phyloP scores from a whole-genome alignment of 2,888 invertebrate genomes.

The Pilophorus perplexus region DNA sequence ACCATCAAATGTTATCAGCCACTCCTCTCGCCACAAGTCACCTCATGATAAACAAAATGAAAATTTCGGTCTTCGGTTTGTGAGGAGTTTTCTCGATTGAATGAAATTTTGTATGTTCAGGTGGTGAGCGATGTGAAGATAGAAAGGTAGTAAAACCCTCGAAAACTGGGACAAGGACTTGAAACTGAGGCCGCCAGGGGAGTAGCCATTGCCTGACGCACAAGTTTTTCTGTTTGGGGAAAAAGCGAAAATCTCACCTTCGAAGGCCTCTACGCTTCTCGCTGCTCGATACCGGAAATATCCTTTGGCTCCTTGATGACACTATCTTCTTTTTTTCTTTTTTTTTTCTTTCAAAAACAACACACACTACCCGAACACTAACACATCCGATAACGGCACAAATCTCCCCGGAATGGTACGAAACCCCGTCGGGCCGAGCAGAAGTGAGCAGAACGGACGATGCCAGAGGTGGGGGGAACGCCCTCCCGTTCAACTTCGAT shows the following conservation, averaged over 20 bases:
- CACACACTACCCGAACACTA: slow-evolving; percentile 22
- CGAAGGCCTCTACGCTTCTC: slow-evolving; percentile 18
- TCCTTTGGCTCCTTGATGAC: too few species aligned
- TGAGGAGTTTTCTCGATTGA: not conserved
- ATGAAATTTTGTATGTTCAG: not conserved
- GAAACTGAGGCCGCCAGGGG: slow-evolving; percentile 28
- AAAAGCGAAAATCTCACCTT: slow-evolving; percentile 2
- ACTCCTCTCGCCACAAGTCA: slow-evolving; percentile 27
- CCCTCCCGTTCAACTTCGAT: not conserved
- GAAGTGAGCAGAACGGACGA: not conserved
- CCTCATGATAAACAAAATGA: slow-evolving; percentile 33
- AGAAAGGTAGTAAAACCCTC: not conserved
- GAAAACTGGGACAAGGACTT: slow-evolving; percentile 36
- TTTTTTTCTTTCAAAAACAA: slow-evolving; percentile 2
- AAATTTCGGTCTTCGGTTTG: not conserved
- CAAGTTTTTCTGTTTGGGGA: not conserved
- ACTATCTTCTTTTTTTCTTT: not conserved
- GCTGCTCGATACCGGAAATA: slow-evolving; percentile 1
- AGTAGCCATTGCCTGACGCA: slow-evolving; percentile 35
- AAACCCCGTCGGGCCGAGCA: slow-evolving; percentile 16
- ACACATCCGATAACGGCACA: slow-evolving; percentile 39
- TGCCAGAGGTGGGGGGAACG: not conserved
- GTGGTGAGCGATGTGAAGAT: not conserved
- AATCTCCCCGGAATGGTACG: slow-evolving; percentile 1
- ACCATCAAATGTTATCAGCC: slow-evolving; percentile 32